Evolutionary conservation across 2,797 vertebrate genomes (phyloP), one percentile per base, ranked within the genome.

Genomic region (Sebastes itinus): DNA sequence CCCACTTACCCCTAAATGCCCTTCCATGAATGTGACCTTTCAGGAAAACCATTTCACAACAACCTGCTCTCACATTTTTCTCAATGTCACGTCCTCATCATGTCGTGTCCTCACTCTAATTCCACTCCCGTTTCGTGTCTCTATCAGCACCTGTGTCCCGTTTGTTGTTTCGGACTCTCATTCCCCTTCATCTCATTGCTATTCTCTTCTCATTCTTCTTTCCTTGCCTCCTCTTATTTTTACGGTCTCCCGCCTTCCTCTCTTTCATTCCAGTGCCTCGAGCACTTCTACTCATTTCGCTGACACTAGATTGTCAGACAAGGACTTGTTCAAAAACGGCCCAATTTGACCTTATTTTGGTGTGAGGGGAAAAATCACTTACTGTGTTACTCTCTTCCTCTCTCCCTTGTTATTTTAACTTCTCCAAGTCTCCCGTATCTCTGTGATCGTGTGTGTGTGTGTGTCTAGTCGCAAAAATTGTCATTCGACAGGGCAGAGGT

Each of bases 11-110:
- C 56, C 56, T 72, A 63, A 80, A 78, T 27, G 72, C 42, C 59
- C 68, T 13, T 33, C 62, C 70, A 64, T n/a, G 32, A 78, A 52
- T 46, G 12, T 85, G 78, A 90, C 89, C 90, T 91, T 92, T 90
- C 1, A 25, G 35, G 82, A 84, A 83, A 83, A 64, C 69, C 75
- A 68, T 85, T 88, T 84, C 72, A 69, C 72, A 69, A 52, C 25
- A 76, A 87, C 81, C 83, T 11, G 4, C 61, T 56, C 58, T 35
- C 52, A 2, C 68, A 27, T 69, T 56, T 54, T 62, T 52, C 75
- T 71, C 54, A 22, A 20, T n/a, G 64, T 72, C 38, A 61, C 20
- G 30, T 72, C 49, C 7, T 65, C 7, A 20, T 58, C 30, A 28
- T 78, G 66, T 60, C 66, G 27, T 78, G 76, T 75, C 33, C 30